These are phyloP conservation scores for Lasioglossum baleicum DNA, from an alignment of 1,140 invertebrate species.

Conservation along the genomic window DNA sequence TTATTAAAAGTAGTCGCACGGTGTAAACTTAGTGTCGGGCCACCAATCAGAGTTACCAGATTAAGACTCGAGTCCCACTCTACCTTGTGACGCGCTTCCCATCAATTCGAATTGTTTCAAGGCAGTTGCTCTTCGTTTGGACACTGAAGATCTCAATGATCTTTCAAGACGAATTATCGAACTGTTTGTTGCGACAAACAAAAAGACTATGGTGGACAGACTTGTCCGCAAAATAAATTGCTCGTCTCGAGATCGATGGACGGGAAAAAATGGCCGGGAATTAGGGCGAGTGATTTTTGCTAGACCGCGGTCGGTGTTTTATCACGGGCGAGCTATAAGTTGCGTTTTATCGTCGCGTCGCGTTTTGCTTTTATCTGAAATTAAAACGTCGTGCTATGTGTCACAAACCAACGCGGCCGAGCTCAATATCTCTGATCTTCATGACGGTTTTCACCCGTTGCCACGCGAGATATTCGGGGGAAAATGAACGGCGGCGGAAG, in stretches of 20 bases:
- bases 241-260: constrained; percentile 23
- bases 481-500: background rate
- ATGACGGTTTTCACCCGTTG: constrained; percentile 43
- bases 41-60: too few relatives aligned
- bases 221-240: too few relatives aligned
- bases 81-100: too few relatives aligned
- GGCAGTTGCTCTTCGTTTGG: too few relatives aligned
- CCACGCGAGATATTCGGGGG: constrained; percentile 5
- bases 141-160: too few relatives aligned
- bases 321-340: constrained; percentile 10
- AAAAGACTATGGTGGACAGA: too few relatives aligned
- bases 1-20: background rate
- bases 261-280: constrained; percentile 10
- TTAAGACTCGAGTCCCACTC: too few relatives aligned
- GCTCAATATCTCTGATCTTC: constrained; percentile 32
- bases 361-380: constrained; percentile 56
- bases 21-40: background rate
- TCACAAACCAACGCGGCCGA: background rate
- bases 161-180: too few relatives aligned
- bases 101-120: too few relatives aligned
- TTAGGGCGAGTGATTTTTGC: constrained; percentile 49
- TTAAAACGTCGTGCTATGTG: constrained; percentile 49
- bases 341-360: constrained; percentile 8
- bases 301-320: constrained; percentile 38
- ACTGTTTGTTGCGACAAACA: too few relatives aligned